Evolutionary conservation across 2,113 vertebrate genomes (phyloP).

Genomic region (Charina bottae): DNA sequence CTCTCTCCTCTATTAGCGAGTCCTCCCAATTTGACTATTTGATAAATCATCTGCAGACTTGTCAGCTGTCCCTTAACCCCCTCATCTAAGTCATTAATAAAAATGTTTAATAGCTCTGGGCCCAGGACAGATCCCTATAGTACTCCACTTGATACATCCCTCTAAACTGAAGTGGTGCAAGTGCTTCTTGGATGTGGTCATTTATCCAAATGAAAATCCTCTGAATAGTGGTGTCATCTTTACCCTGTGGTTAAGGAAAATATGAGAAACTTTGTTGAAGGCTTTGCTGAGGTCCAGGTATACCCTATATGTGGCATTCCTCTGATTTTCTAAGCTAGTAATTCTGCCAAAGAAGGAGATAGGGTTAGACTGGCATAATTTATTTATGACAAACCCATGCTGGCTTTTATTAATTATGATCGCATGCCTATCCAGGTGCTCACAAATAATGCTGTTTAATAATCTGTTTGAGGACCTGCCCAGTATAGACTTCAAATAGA

Average conservation of each 20-base stretch:
- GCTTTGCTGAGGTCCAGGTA: not conserved
- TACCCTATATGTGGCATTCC: not conserved
- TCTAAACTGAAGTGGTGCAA: not conserved
- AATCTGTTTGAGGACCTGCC: not conserved
- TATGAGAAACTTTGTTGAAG: not conserved
- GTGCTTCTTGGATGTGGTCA: not conserved
- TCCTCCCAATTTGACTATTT: not conserved
- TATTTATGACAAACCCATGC: not conserved
- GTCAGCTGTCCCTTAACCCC: not conserved
- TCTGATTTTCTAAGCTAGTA: not conserved
- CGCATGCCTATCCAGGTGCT: not conserved
- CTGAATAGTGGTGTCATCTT: not conserved
- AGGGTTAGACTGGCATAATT: not conserved
- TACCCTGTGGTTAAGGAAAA: not conserved
- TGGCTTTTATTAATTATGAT: not conserved
- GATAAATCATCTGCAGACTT: not conserved
- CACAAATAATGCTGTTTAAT: not conserved
- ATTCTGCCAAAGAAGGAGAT: not conserved
- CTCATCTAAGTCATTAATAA: not conserved
- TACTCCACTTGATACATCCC: not conserved
- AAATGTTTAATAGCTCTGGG: not conserved
- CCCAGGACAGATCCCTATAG: not conserved
- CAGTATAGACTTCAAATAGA: not conserved
- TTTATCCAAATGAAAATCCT: not conserved
- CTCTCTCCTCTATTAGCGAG: not conserved